These are phyloP conservation scores for Lordiphosa andalusiaca DNA, from an alignment of 2,888 invertebrate genomes.

Conservation along the genomic window DNA sequence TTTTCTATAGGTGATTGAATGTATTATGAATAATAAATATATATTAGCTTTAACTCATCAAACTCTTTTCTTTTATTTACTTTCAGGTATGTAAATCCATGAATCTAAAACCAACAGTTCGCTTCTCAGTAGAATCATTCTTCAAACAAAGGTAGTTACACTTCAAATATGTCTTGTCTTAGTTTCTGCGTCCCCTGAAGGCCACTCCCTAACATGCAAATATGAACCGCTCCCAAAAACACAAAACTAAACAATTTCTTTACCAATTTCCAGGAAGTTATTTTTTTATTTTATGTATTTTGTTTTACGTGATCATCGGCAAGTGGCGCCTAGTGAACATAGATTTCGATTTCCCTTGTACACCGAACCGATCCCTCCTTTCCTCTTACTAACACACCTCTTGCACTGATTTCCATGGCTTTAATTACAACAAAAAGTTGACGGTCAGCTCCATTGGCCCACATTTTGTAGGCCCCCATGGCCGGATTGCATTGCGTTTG, in stretches of 20 bases:
- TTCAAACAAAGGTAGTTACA: slow-evolving; percentile 4
- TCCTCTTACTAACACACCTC: slow-evolving; percentile 26
- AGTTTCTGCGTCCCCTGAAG: neutral
- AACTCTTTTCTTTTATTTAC: slow-evolving; percentile 4
- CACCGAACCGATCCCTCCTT: neutral
- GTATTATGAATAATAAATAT: no score
- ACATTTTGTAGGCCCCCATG: slow-evolving; percentile 39
- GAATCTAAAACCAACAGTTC: neutral
- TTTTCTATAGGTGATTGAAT: no score
- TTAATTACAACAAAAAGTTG: slow-evolving; percentile 50
- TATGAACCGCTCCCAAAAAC: no score
- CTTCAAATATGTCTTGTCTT: neutral
- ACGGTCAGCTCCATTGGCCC: slow-evolving; percentile 57
- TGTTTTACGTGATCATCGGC: slow-evolving; percentile 18
- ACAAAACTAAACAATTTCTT: neutral
- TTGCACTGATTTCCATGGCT: slow-evolving; percentile 61
- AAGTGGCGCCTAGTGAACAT: slow-evolving; percentile 43
- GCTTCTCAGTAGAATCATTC: neutral
- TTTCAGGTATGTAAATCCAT: slow-evolving; percentile 44
- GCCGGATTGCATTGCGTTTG: neutral
- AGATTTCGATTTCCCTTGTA: slow-evolving; percentile 14
- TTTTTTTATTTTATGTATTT: slow-evolving; percentile 2
- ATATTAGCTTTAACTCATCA: neutral
- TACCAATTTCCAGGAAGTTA: slow-evolving; percentile 31
- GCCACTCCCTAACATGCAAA: slow-evolving; percentile 5